A percentile compares a stretch with the other conserved stretches of the same genome.
phyloP scores from a whole-genome alignment of 2,797 vertebrate species.

The Takifugu rubripes region DNA sequence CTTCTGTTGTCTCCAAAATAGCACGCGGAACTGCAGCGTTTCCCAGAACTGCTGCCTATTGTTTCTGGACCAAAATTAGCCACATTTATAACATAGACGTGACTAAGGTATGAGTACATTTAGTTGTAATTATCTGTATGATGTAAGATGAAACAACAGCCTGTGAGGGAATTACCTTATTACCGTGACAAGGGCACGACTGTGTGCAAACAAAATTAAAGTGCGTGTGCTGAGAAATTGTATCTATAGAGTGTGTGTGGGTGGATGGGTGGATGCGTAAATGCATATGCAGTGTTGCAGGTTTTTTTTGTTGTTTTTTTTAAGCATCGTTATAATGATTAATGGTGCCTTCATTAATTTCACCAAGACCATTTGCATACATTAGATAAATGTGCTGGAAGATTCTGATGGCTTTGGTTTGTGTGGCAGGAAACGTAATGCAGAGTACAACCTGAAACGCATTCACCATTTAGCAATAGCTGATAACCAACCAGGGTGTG shows the following conservation, averaged over 20 bases:
- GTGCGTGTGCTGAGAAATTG: slow-evolving; percentile 8
- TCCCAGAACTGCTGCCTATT: slow-evolving; percentile 48
- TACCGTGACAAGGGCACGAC: slow-evolving; percentile 9
- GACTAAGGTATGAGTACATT: slow-evolving; percentile 33
- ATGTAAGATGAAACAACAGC: slow-evolving; percentile 12
- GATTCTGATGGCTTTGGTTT: slow-evolving; percentile 59
- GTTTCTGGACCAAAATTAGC: slow-evolving; percentile 60
- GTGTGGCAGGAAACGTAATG: slow-evolving; percentile 40
- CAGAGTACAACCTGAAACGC: not conserved
- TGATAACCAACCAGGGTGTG: slow-evolving; percentile 1
- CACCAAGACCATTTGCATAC: slow-evolving; percentile 80
- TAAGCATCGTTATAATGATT: slow-evolving; percentile 81
- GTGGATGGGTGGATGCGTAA: slow-evolving; percentile 14
- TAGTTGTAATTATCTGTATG: slow-evolving; percentile 21
- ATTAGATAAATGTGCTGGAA: slow-evolving; percentile 76
- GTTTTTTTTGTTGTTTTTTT: slow-evolving; percentile 73
- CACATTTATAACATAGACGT: slow-evolving; percentile 41
- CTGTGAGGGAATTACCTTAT: slow-evolving; percentile 21
- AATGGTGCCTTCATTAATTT: slow-evolving; percentile 81
- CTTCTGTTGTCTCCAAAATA: slow-evolving; percentile 35
- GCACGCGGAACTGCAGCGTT: slow-evolving; percentile 31
- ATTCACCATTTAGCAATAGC: slow-evolving; percentile 2
- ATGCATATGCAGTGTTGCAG: slow-evolving; percentile 65
- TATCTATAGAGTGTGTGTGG: slow-evolving; percentile 19
- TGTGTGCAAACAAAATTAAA: slow-evolving; percentile 8